Conservation (phyloP, 1,140 invertebrate species). For the Trichonephila clavipes region DNA sequence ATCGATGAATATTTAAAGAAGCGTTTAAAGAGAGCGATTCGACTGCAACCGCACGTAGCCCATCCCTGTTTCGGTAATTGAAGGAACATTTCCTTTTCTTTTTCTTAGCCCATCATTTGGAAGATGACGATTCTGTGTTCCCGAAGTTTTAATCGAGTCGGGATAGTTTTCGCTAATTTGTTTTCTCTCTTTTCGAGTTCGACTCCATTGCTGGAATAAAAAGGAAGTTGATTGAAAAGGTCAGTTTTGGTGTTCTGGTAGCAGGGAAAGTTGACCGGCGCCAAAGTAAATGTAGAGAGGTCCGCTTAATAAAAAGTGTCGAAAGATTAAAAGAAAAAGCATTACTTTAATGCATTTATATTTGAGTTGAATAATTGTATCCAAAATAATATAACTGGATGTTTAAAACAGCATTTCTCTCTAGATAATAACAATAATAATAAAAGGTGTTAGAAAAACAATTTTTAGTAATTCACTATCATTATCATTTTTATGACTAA, state of each 20-base stretch:
- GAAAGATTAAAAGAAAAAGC: background rate
- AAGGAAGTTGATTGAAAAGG: background rate
- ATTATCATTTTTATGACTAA: too few species aligned
- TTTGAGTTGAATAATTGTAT: too few species aligned
- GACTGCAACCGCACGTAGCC: constrained; percentile 53
- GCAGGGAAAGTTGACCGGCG: too few species aligned
- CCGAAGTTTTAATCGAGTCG: constrained; percentile 31
- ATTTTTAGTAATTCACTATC: too few species aligned
- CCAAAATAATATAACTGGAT: too few species aligned
- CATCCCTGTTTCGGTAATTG: constrained; percentile 45
- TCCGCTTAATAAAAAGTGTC: too few species aligned
- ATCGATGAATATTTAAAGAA: constrained; percentile 60
- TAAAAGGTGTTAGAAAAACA: too few species aligned
- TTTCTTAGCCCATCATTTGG: constrained; percentile 27
- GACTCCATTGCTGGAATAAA: background rate
- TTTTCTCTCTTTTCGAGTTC: background rate
- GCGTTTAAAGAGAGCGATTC: constrained; percentile 38
- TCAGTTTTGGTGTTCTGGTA: background rate
- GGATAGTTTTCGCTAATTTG: constrained; percentile 25
- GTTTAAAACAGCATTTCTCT: too few species aligned
- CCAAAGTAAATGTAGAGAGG: too few species aligned
- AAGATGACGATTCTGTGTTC: constrained; percentile 52
- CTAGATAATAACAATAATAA: too few species aligned
- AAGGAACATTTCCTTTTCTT: constrained; percentile 4
- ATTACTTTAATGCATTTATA: too few species aligned